phyloP scores from a whole-genome alignment of 2,888 invertebrate species.

The Corbicula japonica region DNA sequence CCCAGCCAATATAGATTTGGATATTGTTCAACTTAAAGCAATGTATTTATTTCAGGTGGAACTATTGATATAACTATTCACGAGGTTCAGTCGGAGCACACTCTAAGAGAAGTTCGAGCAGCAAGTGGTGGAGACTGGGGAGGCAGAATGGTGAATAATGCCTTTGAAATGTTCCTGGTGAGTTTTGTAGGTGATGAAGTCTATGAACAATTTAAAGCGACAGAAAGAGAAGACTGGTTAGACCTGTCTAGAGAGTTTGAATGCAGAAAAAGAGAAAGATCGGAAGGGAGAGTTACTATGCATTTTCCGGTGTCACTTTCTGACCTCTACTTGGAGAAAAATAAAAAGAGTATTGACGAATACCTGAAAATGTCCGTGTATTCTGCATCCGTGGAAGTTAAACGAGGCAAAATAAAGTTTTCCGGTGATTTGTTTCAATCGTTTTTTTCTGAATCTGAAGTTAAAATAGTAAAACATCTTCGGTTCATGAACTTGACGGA shows the following conservation, averaged over 20 bases:
- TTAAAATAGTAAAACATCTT: too few species aligned
- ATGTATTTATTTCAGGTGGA: constrained; percentile 4
- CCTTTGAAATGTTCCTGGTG: constrained; percentile 21
- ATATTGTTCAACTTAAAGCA: too few species aligned
- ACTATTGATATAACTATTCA: constrained; percentile 5
- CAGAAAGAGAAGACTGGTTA: constrained; percentile 34
- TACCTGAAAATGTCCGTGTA: too few species aligned
- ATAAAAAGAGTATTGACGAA: too few species aligned
- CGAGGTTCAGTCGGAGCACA: constrained; percentile 31
- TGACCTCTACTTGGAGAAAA: too few species aligned
- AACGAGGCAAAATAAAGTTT: too few species aligned
- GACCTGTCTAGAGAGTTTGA: constrained; percentile 32
- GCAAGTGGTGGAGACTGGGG: constrained; percentile 52
- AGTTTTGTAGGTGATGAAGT: constrained; percentile 32
- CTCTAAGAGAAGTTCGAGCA: constrained; percentile 34
- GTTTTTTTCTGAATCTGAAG: too few species aligned
- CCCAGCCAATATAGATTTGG: too few species aligned
- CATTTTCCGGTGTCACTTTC: too few species aligned
- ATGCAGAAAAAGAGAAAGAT: constrained; percentile 36
- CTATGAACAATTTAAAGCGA: constrained; percentile 18
- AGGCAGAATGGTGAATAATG: constrained; percentile 34
- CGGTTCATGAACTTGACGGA: too few species aligned
- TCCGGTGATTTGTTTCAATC: too few species aligned
- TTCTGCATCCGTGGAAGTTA: too few species aligned
- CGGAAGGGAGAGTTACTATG: not conserved